Base-by-base conservation (phyloP, 2,113 vertebrate species). In the Ptilorrhoa leucosticta region DNA sequence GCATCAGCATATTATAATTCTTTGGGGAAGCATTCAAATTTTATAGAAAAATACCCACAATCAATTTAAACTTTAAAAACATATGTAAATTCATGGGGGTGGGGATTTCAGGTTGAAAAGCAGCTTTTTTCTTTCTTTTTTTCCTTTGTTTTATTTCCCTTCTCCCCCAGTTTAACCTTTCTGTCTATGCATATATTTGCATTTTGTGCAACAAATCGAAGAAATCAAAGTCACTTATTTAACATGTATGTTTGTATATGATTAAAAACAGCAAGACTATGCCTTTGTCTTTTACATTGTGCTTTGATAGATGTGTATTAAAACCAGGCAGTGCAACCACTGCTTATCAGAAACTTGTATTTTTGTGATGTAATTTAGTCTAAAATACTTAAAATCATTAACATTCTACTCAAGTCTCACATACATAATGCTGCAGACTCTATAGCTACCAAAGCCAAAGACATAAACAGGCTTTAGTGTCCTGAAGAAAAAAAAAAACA, bases 401-500 rank as follows among this genome's bases (percentile, higher is more conserved):
- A 61, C 54, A 96, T 95, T 94, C 92, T 63, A 17, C 33, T 83
- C 75, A 63, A 82, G 42, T 15, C 15, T 85, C 66, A 75, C 84
- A 44, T 87, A 58, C 50, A 61, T 65, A 95, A 84, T 84, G 31
- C 42, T 75, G 68, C 75, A 94, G 76, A 80, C 81, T 93, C 81
- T 76, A 69, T 58, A 83, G 57, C 76, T 86, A 69, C 45, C 27
- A 83, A 72, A 82, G 53, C 71, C 71, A 91, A 94, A 93, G 73
- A 80, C 26, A 87, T 86, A 86, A 91, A 73, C 66, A 76, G 68
- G 40, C 60, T 94, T 95, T 91, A 95, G 77, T 81, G 48, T 92
- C 48, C 66, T n/a, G 24, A 80, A 21, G 4, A 5, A 54, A 64
- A 73, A 68, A 68, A 57, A 70, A 65, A 37, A 6, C 45, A 50